These are phyloP conservation scores for Paramisgurnus dabryanus DNA, from an alignment of 2,113 vertebrate species.

Conservation along the genomic window DNA sequence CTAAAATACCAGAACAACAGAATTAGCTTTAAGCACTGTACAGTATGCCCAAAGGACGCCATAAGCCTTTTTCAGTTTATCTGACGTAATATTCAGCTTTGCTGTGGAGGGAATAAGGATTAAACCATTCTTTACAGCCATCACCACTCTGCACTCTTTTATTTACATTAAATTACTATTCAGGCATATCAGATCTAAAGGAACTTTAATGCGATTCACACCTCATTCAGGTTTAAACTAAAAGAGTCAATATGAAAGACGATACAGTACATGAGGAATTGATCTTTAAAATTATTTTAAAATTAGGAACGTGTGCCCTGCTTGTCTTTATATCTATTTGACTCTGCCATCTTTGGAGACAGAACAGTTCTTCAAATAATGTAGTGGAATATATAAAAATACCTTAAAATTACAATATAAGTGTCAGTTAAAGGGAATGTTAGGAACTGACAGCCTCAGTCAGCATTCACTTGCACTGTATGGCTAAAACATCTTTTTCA, in stretches of 20 bases:
- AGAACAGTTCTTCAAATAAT: neutral
- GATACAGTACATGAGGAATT: neutral
- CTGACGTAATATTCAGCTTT: conserved; percentile 17
- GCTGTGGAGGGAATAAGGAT: conserved; percentile 37
- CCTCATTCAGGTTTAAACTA: conserved; percentile 10
- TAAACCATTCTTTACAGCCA: conserved; percentile 36
- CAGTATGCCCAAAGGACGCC: conserved; percentile 16
- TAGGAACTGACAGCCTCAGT: too few species aligned
- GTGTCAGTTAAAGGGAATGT: too few species aligned
- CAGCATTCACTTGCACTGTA: too few species aligned
- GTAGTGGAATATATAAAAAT: neutral
- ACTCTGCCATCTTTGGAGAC: neutral
- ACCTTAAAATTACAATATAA: neutral
- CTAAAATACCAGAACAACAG: neutral
- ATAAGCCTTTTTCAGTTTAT: conserved; percentile 31
- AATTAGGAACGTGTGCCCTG: neutral
- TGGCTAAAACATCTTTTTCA: too few species aligned
- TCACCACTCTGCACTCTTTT: conserved; percentile 19
- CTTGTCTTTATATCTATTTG: neutral
- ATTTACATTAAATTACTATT: conserved; percentile 41
- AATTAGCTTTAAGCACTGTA: conserved; percentile 15
- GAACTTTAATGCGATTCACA: conserved; percentile 8
- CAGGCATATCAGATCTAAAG: conserved; percentile 33
- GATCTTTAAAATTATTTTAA: neutral
- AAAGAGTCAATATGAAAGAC: conserved; percentile 28